These are phyloP conservation scores for Pterocles burchelli DNA, from an alignment of 2,113 vertebrate species.

Conservation along the genomic window DNA sequence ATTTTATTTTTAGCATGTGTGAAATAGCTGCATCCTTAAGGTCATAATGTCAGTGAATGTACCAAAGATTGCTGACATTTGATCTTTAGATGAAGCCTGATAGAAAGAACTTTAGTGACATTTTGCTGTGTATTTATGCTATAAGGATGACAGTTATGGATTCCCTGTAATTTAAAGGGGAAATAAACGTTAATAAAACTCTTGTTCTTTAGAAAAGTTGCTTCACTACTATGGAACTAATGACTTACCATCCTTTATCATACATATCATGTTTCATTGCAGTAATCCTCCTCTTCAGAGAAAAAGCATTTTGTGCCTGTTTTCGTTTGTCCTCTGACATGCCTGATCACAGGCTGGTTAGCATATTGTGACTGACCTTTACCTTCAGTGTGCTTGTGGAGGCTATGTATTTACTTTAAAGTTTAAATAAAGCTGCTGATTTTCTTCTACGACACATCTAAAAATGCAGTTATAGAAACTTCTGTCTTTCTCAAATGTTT, in stretches of 20 bases:
- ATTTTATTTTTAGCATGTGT: constrained; percentile 25
- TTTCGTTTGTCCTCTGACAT: background rate
- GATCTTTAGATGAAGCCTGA: background rate
- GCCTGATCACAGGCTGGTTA: background rate
- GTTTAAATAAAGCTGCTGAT: background rate
- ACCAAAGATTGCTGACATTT: background rate
- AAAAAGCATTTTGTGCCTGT: background rate
- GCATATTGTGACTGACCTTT: background rate
- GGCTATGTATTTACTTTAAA: background rate
- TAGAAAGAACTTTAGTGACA: background rate
- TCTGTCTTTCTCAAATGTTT: background rate
- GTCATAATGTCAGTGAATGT: background rate
- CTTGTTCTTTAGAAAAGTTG: background rate
- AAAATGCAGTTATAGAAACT: background rate
- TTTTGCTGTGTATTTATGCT: background rate
- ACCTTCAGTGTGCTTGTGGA: background rate
- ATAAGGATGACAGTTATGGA: background rate
- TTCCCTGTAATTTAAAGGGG: background rate
- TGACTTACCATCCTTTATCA: background rate
- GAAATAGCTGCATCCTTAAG: background rate
- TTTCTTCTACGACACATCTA: background rate
- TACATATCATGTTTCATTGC: background rate
- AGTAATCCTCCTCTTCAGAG: background rate
- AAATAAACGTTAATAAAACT: background rate
- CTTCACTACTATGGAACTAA: background rate